Conservation (phyloP, 2,113 vertebrate species). For the Dipodomys spectabilis region DNA sequence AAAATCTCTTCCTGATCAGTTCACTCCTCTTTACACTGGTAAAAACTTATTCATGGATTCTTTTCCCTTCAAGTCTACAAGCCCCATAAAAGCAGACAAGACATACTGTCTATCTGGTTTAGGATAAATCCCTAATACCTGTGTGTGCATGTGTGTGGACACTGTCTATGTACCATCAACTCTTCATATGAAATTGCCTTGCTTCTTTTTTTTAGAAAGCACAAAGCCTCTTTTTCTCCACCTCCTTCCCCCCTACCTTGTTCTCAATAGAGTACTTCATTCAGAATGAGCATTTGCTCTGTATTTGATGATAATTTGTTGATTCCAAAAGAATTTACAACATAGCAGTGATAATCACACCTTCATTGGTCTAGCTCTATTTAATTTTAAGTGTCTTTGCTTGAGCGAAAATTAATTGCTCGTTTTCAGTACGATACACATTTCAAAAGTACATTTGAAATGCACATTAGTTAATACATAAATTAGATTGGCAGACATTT, state of each 20-base stretch:
- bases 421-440: conserved; percentile 56
- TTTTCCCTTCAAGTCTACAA: not conserved
- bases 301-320: not conserved
- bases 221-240: not conserved
- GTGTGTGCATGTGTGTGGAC: not conserved
- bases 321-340: conserved; percentile 55
- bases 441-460: conserved; percentile 49
- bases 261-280: conserved; percentile 21
- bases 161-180: not conserved
- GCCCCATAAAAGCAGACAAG: not conserved
- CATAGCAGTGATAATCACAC: conserved; percentile 40
- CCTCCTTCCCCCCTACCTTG: not conserved
- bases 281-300: conserved; percentile 34
- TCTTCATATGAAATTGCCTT: not conserved
- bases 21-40: not conserved
- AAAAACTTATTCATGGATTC: not conserved
- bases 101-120: not conserved
- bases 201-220: not conserved
- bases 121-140: not conserved
- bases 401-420: conserved; percentile 68
- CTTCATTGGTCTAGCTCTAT: conserved; percentile 44
- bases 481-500: conserved; percentile 8
- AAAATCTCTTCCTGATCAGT: not conserved
- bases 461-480: conserved; percentile 50
- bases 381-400: conserved; percentile 67